These are phyloP conservation scores for Huso huso DNA, from an alignment of 2,797 vertebrate genomes.

Conservation along the genomic window DNA sequence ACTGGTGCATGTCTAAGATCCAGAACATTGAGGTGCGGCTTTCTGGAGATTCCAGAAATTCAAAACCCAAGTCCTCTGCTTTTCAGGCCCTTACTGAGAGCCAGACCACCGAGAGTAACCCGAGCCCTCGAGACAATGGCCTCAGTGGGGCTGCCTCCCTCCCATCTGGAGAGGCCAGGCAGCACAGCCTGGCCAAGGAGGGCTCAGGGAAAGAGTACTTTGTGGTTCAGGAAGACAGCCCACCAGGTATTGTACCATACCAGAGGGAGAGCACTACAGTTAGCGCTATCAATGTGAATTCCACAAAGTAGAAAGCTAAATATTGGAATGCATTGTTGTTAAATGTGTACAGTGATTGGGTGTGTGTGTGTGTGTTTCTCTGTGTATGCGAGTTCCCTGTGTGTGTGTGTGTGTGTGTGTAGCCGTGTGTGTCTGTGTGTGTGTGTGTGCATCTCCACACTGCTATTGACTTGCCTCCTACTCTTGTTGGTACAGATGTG, in stretches of 20 bases:
- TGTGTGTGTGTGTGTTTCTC: too few relatives aligned
- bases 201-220: slow-evolving; percentile 54
- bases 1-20: slow-evolving; percentile 88
- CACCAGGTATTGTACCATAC: slow-evolving; percentile 42
- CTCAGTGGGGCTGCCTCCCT: slow-evolving; percentile 6
- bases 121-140: slow-evolving; percentile 27
- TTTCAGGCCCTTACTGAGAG: slow-evolving; percentile 56
- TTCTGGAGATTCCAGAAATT: slow-evolving; percentile 55
- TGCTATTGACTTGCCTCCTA: too few relatives aligned
- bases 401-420: too few relatives aligned
- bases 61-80: slow-evolving; percentile 39
- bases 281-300: too few relatives aligned
- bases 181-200: slow-evolving; percentile 41
- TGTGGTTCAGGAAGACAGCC: slow-evolving; percentile 55
- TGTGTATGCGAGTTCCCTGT: too few relatives aligned
- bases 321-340: too few relatives aligned
- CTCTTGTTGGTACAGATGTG: slow-evolving; percentile 36
- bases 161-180: slow-evolving; percentile 21
- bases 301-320: too few relatives aligned
- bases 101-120: slow-evolving; percentile 28
- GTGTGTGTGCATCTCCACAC: too few relatives aligned
- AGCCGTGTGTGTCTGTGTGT: too few relatives aligned
- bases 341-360: too few relatives aligned
- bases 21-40: slow-evolving; percentile 79
- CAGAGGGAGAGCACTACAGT: too few relatives aligned